A percentile compares a stretch with the other conserved stretches of the same genome.
phyloP scores from a whole-genome alignment of 2,888 invertebrate species.

The Rhaphigaster nebulosa region DNA sequence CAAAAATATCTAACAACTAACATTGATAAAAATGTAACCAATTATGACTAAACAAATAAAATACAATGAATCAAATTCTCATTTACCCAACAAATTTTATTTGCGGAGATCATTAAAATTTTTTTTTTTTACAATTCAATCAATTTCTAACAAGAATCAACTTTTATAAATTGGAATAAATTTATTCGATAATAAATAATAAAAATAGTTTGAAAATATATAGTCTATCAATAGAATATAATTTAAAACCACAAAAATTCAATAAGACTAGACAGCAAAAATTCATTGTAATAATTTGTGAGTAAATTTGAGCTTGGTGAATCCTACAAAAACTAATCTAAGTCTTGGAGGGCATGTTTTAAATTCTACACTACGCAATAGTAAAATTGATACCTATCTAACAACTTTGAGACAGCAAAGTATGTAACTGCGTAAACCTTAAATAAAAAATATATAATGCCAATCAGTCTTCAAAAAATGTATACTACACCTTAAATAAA shows the following conservation, averaged over 20 bases:
- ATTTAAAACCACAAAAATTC: conserved; percentile 36
- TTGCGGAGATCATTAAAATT: not conserved
- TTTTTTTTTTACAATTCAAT: not conserved
- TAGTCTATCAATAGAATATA: conserved; percentile 34
- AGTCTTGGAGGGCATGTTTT: conserved; percentile 40
- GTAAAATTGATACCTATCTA: conserved; percentile 20
- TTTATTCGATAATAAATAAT: not conserved
- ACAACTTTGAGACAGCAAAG: conserved; percentile 21
- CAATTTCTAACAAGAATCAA: not conserved
- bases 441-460: conserved; percentile 32
- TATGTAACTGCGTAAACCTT: not conserved
- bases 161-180: not conserved
- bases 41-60: not conserved
- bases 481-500: conserved; percentile 32
- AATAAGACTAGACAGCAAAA: conserved; percentile 39
- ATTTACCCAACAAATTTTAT: not conserved
- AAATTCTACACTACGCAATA: conserved; percentile 16
- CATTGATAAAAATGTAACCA: not conserved
- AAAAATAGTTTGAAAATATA: conserved; percentile 35
- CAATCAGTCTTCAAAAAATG: conserved; percentile 36
- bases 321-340: conserved; percentile 3
- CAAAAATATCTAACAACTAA: conserved; percentile 8
- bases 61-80: not conserved
- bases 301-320: conserved; percentile 40
- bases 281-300: conserved; percentile 29